phyloP scores from a whole-genome alignment of 2,888 invertebrate genomes.

The Galerucella nymphaeae region DNA sequence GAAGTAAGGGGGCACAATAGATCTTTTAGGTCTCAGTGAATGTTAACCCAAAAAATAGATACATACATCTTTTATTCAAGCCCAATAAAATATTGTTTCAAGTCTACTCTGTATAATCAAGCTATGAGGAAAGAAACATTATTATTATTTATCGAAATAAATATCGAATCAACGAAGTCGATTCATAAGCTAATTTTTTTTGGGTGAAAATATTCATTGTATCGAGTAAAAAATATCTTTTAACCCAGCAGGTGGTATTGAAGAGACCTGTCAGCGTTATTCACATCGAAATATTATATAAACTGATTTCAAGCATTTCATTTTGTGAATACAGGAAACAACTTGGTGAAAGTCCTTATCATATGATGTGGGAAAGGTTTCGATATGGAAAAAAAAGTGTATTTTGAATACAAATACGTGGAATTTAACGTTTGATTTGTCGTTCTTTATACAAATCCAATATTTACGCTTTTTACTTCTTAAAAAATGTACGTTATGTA shows the following conservation, averaged over 20 bases:
- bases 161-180: background rate
- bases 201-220: slow-evolving; percentile 8
- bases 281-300: slow-evolving; percentile 25
- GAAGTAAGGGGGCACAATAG: too few relatives aligned
- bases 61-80: slow-evolving; percentile 49
- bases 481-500: background rate
- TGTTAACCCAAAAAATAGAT: too few relatives aligned
- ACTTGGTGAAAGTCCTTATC: slow-evolving; percentile 28
- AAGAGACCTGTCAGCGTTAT: slow-evolving; percentile 33
- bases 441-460: slow-evolving; percentile 40
- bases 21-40: too few relatives aligned
- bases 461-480: slow-evolving; percentile 38
- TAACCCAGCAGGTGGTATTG: slow-evolving; percentile 31
- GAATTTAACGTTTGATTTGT: slow-evolving; percentile 41
- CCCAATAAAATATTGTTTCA: slow-evolving; percentile 35
- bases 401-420: slow-evolving; percentile 32
- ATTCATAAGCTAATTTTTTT: background rate
- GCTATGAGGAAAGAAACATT: too few relatives aligned
- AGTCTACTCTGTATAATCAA: too few relatives aligned
- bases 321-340: slow-evolving; percentile 23
- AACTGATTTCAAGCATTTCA: slow-evolving; percentile 25
- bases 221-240: slow-evolving; percentile 20
- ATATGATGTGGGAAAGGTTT: slow-evolving; percentile 26
- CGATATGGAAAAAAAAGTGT: slow-evolving; percentile 25
- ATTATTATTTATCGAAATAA: too few relatives aligned